Conservation (phyloP, 2,113 vertebrate species). For the Ranitomeya variabilis region DNA sequence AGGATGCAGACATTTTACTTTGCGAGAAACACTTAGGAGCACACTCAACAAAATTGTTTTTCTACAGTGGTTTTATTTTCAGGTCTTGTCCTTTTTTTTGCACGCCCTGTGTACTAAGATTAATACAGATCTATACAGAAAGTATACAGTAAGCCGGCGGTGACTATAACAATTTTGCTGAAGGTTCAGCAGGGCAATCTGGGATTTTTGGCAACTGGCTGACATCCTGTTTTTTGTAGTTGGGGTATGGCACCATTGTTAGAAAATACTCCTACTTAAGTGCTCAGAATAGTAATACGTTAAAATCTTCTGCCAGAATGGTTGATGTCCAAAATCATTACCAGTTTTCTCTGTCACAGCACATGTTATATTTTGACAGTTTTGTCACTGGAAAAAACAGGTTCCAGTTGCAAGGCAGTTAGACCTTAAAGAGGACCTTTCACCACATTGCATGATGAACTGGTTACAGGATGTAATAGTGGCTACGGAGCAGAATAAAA, state of each 20-base stretch:
- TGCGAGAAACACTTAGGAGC: background rate
- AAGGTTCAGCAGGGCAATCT: background rate
- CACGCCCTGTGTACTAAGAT: background rate
- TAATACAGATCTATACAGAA: background rate
- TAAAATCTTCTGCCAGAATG: background rate
- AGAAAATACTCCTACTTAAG: background rate
- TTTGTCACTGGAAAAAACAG: background rate
- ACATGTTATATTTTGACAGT: background rate
- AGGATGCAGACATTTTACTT: conserved; percentile 33
- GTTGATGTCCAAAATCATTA: background rate
- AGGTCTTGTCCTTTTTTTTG: conserved; percentile 12
- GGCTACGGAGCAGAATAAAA: too few relatives aligned
- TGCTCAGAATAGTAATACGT: background rate
- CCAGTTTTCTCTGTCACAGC: background rate
- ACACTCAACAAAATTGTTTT: conserved; percentile 4
- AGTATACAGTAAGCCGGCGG: background rate
- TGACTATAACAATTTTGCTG: background rate
- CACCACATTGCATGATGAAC: too few relatives aligned
- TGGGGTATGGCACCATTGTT: background rate
- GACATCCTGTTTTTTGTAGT: background rate
- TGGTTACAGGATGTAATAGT: too few relatives aligned
- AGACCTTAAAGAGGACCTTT: too few relatives aligned
- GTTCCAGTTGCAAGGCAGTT: background rate
- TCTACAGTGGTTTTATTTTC: background rate
- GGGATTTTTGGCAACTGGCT: background rate